Conservation (phyloP, 2,888 invertebrate species). For the Drosophila mayaguana region DNA sequence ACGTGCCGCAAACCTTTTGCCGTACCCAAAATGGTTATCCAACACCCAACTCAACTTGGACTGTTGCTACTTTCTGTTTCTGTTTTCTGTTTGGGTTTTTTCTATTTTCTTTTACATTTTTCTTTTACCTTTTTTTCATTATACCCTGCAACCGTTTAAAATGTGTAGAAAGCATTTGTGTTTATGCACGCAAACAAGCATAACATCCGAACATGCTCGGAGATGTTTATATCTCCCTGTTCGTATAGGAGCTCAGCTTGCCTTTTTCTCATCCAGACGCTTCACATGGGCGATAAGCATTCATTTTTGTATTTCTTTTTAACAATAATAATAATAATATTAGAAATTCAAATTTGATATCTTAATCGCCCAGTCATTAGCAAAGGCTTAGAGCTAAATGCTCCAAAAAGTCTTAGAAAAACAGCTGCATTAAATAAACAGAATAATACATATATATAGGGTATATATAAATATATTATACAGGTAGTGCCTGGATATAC, state of each 20-base stretch:
- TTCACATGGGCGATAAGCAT: background rate
- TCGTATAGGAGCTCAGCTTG: too few relatives aligned
- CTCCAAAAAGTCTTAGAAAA: background rate
- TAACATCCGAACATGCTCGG: background rate
- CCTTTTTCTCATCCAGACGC: background rate
- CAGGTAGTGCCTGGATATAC: too few relatives aligned
- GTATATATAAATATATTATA: too few relatives aligned
- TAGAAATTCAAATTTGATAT: background rate
- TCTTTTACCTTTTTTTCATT: background rate
- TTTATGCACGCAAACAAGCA: background rate
- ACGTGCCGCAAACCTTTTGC: conserved; percentile 60
- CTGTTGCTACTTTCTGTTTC: conserved; percentile 25
- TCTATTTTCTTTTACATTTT: background rate
- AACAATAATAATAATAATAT: background rate
- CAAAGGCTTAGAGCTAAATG: too few relatives aligned
- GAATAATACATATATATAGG: too few relatives aligned
- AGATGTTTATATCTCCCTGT: background rate
- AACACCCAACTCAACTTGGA: conserved; percentile 52
- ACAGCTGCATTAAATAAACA: too few relatives aligned
- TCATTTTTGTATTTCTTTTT: too few relatives aligned
- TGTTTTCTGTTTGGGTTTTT: conserved; percentile 8
- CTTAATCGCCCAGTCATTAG: too few relatives aligned
- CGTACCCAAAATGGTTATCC: conserved; percentile 26
- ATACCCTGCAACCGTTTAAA: conserved; percentile 4
- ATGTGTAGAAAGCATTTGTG: background rate